Evolutionary conservation across 2,797 vertebrate genomes (phyloP).

Genomic region (Coranthus polyacanthus): DNA sequence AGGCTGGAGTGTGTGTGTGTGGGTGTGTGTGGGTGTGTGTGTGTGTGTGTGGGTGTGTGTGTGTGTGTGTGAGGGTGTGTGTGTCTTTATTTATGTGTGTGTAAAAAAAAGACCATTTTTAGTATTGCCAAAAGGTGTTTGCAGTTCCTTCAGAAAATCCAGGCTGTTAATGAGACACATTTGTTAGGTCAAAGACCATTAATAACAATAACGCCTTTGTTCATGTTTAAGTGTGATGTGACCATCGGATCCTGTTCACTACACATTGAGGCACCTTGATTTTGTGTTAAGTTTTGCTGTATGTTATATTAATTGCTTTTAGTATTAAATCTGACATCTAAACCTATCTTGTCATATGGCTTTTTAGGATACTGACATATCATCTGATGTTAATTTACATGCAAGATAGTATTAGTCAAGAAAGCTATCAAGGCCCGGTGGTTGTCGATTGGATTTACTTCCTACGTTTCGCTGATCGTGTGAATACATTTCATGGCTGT

Average conservation of each 20-base stretch:
- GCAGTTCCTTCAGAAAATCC: slow-evolving; percentile 48
- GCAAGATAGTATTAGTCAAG: slow-evolving; percentile 59
- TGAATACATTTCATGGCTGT: slow-evolving; percentile 27
- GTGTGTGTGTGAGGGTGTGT: slow-evolving; percentile 36
- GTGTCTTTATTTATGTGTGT: slow-evolving; percentile 20
- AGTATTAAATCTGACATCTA: slow-evolving; percentile 66
- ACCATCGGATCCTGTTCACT: slow-evolving; percentile 17
- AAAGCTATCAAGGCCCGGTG: slow-evolving; percentile 62
- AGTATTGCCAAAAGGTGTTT: slow-evolving; percentile 59
- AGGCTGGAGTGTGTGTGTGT: slow-evolving; percentile 51
- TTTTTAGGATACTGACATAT: slow-evolving; percentile 63
- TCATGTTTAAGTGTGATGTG: slow-evolving; percentile 20
- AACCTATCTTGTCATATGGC: slow-evolving; percentile 52
- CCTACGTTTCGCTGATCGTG: slow-evolving; percentile 35
- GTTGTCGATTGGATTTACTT: slow-evolving; percentile 29
- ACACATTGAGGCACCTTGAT: slow-evolving; percentile 42
- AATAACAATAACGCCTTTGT: slow-evolving; percentile 21
- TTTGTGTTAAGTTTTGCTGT: slow-evolving; percentile 24
- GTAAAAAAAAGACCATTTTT: slow-evolving; percentile 45
- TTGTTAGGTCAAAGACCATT: not conserved
- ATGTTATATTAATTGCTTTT: slow-evolving; percentile 30
- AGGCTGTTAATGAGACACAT: slow-evolving; percentile 37
- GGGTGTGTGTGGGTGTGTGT: slow-evolving; percentile 45
- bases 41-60: slow-evolving; percentile 26
- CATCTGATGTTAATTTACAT: slow-evolving; percentile 32